A percentile compares a stretch with the other conserved stretches of the same genome.
These are phyloP conservation scores for Natrix natrix DNA, from an alignment of 2,797 vertebrate genomes.

Conservation along the genomic window DNA sequence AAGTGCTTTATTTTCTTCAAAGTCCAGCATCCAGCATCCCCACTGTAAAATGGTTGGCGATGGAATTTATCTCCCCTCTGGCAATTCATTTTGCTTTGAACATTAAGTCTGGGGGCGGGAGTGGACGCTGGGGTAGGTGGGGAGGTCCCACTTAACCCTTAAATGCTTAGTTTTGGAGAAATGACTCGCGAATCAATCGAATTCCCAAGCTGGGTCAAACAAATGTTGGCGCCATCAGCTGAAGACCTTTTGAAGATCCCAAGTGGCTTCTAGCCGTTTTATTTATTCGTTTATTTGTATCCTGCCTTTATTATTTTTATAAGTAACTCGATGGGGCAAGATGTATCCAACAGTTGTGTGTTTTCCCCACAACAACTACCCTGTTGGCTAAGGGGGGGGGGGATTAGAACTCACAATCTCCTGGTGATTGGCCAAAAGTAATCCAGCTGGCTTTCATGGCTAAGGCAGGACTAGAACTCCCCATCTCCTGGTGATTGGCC, in stretches of 20 bases:
- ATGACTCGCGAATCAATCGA: slow-evolving; percentile 53
- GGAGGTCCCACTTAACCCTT: slow-evolving; percentile 63
- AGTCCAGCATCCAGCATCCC: slow-evolving; percentile 63
- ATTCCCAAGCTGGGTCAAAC: slow-evolving; percentile 43
- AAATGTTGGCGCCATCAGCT: slow-evolving; percentile 37
- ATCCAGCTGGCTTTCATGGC: too few species aligned
- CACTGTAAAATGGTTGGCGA: slow-evolving; percentile 44
- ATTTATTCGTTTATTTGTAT: not conserved
- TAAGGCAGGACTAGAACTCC: too few species aligned
- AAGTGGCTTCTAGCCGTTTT: slow-evolving; percentile 32
- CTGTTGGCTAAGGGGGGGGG: not conserved
- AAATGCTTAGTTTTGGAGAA: slow-evolving; percentile 44
- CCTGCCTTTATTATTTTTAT: not conserved
- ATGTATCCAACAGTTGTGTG: not conserved
- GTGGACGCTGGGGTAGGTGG: not conserved
- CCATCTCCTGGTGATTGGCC: too few species aligned
- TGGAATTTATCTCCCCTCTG: slow-evolving; percentile 57
- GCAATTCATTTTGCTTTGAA: slow-evolving; percentile 61
- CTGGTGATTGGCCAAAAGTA: too few species aligned
- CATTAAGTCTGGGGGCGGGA: not conserved
- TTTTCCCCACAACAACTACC: not conserved
- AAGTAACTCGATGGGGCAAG: not conserved
- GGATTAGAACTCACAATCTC: too few species aligned
- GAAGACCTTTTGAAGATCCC: slow-evolving; percentile 40
- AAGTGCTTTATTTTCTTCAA: slow-evolving; percentile 63